Base-by-base conservation (phyloP, 2,888 invertebrate species). In the Harpalus rufipes region DNA sequence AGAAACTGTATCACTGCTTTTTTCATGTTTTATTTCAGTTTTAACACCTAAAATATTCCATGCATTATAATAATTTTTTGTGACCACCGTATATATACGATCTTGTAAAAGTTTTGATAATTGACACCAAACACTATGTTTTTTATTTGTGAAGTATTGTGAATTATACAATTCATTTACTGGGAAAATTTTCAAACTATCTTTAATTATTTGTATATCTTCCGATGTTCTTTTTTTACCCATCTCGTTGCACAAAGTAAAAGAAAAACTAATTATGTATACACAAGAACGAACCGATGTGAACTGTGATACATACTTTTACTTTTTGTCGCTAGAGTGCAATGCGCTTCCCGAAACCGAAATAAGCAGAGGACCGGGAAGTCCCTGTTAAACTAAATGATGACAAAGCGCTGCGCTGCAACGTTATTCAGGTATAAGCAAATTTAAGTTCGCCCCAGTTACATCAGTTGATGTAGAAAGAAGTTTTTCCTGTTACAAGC, bases 1-100 rank as follows among this genome's bases (percentile, higher is more conserved):
- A 18, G 21, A 21, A 25, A 2, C 3, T 25, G 25, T 25, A 21
- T 63, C 63, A 63, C 63, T 63, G 21, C 8, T 63, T 25, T 63
- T 21, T 63, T 63, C 63, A 25, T 1, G 1, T 21, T 63, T 63
- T 18, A 63, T 63, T 21, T 63, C 8, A 21, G 2, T 1, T 3
- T 51, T 12, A 12, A 63, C 3, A 25, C 63, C 63, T 25, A 63
- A n/a, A 21, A 63, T 63, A 63, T 63, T 21, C 63, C 63, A 63
- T 2, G 63, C 6, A 63, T 63, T 63, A n/a, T 63, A 63, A 63
- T 63, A 63, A 63, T 63, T 63, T 63, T 63, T 63, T 63, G 63
- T 63, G 1, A 63, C 63, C n/a, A 18, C 63, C 21, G 63, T 21
- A n/a, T 63, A 63, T 3, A 63, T 21, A 63, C 63, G 63, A 3